These are phyloP conservation scores for Takifugu flavidus DNA, from an alignment of 2,113 vertebrate species.

Conservation along the genomic window DNA sequence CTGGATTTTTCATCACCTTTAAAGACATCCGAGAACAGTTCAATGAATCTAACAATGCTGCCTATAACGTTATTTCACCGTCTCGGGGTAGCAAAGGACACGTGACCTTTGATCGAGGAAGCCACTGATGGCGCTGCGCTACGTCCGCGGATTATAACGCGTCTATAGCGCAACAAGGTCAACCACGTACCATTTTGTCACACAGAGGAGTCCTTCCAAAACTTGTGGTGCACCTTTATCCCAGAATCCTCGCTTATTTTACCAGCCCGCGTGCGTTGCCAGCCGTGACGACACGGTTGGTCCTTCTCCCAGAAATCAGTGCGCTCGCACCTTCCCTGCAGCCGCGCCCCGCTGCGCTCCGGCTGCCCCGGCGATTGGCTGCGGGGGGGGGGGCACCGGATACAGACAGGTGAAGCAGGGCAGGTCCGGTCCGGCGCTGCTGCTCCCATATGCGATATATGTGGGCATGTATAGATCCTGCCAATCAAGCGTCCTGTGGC, in stretches of 20 bases:
- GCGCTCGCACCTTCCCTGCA: constrained; percentile 29
- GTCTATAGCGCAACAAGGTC: not conserved
- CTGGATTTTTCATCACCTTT: too few species aligned
- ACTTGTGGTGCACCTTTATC: not conserved
- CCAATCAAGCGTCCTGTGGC: too few species aligned
- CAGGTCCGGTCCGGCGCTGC: too few species aligned
- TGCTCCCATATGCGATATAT: too few species aligned
- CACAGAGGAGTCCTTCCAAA: not conserved
- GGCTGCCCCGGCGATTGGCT: constrained; percentile 35
- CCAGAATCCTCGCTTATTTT: not conserved
- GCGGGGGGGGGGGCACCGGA: not conserved
- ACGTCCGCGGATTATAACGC: not conserved
- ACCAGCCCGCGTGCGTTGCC: not conserved
- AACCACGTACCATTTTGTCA: constrained; percentile 59
- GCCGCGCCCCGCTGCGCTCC: constrained; percentile 34
- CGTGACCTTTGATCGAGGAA: constrained; percentile 22
- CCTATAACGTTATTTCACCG: not conserved
- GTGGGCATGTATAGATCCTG: too few species aligned
- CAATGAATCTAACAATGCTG: too few species aligned
- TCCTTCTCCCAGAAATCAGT: constrained; percentile 31
- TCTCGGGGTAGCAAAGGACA: not conserved
- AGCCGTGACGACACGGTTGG: constrained; percentile 29
- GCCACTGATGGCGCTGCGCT: not conserved
- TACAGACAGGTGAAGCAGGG: not conserved
- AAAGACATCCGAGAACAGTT: too few species aligned